Conservation (phyloP, 2,113 vertebrate species). For the Sprattus sprattus region DNA sequence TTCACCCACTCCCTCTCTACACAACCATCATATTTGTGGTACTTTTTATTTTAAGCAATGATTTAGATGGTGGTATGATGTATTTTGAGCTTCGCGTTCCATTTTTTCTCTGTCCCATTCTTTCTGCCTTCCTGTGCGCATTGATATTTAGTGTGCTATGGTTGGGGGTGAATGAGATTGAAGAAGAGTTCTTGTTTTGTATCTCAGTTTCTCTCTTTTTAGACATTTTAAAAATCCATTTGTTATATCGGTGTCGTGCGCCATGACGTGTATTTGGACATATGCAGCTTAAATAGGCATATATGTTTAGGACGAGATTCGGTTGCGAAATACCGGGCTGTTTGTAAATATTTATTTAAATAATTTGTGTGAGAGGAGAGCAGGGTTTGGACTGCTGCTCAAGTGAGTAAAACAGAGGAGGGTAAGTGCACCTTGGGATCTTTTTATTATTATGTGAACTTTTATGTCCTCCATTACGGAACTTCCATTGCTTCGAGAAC, state of each 20-base stretch:
- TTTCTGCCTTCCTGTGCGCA: constrained; percentile 57
- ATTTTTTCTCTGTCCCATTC: constrained; percentile 55
- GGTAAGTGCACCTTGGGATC: constrained; percentile 57
- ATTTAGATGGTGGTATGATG: not conserved
- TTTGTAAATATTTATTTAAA: constrained; percentile 65
- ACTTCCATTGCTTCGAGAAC: constrained; percentile 14
- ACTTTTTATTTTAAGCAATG: constrained; percentile 18
- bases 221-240: constrained; percentile 43
- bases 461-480: constrained; percentile 38
- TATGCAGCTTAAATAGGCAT: constrained; percentile 34
- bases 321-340: constrained; percentile 53
- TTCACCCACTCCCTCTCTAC: not conserved
- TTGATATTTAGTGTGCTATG: constrained; percentile 70
- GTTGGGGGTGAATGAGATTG: constrained; percentile 72
- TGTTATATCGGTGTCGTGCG: constrained; percentile 18
- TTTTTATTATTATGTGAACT: constrained; percentile 48
- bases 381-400: constrained; percentile 52
- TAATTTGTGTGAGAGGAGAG: constrained; percentile 58
- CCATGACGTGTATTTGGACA: constrained; percentile 36
- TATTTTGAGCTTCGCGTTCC: constrained; percentile 22
- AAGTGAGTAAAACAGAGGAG: constrained; percentile 56
- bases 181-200: constrained; percentile 69
- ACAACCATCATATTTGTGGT: not conserved
- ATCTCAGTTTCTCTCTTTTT: constrained; percentile 63
- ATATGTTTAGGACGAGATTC: constrained; percentile 39